Evolutionary conservation across 35 echinoderm and acorn worm genomes (phyloP).

Genomic region (Heliocidaris tuberculata): DNA sequence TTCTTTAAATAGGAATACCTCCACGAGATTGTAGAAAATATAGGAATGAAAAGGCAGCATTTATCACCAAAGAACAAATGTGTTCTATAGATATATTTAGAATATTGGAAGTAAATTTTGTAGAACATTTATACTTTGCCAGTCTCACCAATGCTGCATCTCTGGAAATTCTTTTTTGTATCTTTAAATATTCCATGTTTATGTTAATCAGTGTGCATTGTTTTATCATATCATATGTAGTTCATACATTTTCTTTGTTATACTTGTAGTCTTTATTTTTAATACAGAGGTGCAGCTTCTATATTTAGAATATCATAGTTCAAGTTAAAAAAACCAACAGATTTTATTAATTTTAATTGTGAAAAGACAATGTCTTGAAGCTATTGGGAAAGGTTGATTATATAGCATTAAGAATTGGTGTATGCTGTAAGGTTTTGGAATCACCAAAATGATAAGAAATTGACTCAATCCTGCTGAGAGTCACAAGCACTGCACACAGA

Average conservation of each 20-base stretch:
- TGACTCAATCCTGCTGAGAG: too few species aligned
- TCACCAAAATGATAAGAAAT: too few species aligned
- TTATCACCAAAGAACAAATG: background rate
- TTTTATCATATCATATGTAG: background rate
- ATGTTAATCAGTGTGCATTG: background rate
- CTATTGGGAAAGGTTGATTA: too few species aligned
- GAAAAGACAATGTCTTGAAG: too few species aligned
- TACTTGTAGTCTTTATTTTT: background rate
- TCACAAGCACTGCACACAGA: too few species aligned
- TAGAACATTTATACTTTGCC: background rate
- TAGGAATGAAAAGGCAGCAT: background rate
- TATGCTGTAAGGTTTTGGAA: too few species aligned
- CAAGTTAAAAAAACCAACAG: too few species aligned
- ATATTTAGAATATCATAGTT: too few species aligned
- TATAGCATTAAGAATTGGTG: too few species aligned
- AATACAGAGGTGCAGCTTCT: background rate
- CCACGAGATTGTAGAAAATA: too few species aligned
- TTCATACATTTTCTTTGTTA: background rate
- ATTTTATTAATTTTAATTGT: too few species aligned
- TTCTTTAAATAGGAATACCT: too few species aligned
- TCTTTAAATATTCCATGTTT: background rate
- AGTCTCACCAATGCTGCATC: background rate
- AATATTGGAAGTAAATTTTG: background rate
- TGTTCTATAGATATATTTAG: background rate
- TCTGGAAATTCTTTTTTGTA: background rate